These are phyloP conservation scores for Myoxocephalus aenaeus DNA, from an alignment of 2,797 vertebrate species.

Conservation along the genomic window DNA sequence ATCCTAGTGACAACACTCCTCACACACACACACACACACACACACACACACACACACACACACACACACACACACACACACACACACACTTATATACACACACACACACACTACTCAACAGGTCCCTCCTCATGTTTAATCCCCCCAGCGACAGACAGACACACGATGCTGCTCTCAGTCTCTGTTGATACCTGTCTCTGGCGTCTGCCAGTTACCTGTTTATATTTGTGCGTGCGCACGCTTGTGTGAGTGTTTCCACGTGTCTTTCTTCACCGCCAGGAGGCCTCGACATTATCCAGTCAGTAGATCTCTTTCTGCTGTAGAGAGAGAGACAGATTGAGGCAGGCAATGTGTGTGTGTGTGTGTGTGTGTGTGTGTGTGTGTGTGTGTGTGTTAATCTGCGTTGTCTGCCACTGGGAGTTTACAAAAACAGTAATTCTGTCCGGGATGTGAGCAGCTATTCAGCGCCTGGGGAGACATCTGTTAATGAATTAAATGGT, in stretches of 20 bases:
- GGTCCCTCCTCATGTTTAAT: slow-evolving; percentile 18
- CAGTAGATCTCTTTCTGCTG: slow-evolving; percentile 27
- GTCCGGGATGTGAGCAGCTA: slow-evolving; percentile 57
- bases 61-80: background rate
- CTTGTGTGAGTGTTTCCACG: slow-evolving; percentile 32
- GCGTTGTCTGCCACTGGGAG: slow-evolving; percentile 53
- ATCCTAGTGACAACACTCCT: background rate
- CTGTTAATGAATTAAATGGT: slow-evolving; percentile 78
- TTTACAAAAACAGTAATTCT: slow-evolving; percentile 65
- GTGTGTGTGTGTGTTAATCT: slow-evolving; percentile 34
- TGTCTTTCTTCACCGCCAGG: slow-evolving; percentile 24
- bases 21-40: background rate
- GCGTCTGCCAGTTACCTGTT: slow-evolving; percentile 8
- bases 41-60: too few species aligned
- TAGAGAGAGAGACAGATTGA: background rate
- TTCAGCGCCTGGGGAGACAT: slow-evolving; percentile 60
- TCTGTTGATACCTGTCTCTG: slow-evolving; percentile 61
- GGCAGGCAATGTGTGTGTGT: slow-evolving; percentile 19
- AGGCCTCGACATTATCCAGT: slow-evolving; percentile 10
- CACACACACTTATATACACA: background rate
- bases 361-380: slow-evolving; percentile 29
- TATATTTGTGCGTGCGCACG: slow-evolving; percentile 10
- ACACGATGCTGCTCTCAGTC: slow-evolving; percentile 22
- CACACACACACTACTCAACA: slow-evolving; percentile 14
- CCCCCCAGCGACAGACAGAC: slow-evolving; percentile 19